A percentile compares a stretch with the other conserved stretches of the same genome.
Evolutionary conservation across 2,888 invertebrate genomes (phyloP).

Genomic region (Erebia epiphron): DNA sequence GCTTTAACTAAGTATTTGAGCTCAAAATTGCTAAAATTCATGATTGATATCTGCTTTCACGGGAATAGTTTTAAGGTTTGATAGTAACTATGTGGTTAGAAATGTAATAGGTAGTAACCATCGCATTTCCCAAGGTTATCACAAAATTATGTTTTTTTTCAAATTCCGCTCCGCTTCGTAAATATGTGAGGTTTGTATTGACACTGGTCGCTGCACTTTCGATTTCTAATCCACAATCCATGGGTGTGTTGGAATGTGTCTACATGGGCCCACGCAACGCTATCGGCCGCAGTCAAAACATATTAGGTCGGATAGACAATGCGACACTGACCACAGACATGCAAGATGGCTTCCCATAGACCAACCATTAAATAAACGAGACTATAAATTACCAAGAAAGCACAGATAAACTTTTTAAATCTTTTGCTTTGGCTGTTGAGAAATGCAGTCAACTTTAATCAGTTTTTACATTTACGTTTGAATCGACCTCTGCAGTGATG

Average conservation of each 20-base stretch:
- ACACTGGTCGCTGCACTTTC: slow-evolving; percentile 40
- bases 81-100: too few species aligned
- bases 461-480: neutral
- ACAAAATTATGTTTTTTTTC: too few species aligned
- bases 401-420: neutral
- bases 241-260: slow-evolving; percentile 48
- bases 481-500: neutral
- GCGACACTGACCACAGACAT: slow-evolving; percentile 56
- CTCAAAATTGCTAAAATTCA: too few species aligned
- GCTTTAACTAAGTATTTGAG: too few species aligned
- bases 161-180: too few species aligned
- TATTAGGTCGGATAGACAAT: slow-evolving; percentile 50
- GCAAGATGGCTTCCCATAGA: slow-evolving; percentile 21
- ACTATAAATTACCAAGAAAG: neutral
- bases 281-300: slow-evolving; percentile 50
- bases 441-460: neutral
- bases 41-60: too few species aligned
- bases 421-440: neutral
- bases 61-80: too few species aligned
- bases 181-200: neutral
- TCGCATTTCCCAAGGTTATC: too few species aligned
- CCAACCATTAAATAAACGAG: slow-evolving; percentile 1
- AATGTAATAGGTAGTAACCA: too few species aligned
- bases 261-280: slow-evolving; percentile 55
- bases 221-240: slow-evolving; percentile 43